Conservation (phyloP, 2,113 vertebrate species). For the Lamprotornis superbus region DNA sequence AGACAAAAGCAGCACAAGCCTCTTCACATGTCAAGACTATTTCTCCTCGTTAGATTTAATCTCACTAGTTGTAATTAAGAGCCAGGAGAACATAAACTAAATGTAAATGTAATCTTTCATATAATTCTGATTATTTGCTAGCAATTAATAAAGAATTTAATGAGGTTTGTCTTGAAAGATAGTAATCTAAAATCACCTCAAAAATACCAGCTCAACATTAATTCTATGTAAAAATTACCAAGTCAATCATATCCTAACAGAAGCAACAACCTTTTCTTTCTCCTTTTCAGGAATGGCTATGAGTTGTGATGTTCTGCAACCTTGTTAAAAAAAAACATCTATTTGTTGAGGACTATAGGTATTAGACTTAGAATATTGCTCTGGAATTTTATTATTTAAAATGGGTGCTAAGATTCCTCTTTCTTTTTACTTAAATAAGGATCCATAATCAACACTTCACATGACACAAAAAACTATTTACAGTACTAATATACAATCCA, state of each 20-base stretch:
- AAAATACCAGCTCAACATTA: not conserved
- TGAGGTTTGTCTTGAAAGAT: not conserved
- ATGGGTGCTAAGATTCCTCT: not conserved
- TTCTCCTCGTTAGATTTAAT: not conserved
- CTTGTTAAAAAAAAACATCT: accelerated
- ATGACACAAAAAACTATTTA: not conserved
- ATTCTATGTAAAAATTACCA: not conserved
- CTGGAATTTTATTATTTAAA: not conserved
- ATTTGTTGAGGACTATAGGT: not conserved
- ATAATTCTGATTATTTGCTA: not conserved
- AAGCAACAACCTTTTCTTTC: not conserved
- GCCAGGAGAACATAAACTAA: not conserved
- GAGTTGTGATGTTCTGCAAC: not conserved
- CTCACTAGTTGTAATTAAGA: not conserved
- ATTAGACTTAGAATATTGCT: not conserved
- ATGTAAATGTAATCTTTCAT: not conserved
- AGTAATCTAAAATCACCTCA: not conserved
- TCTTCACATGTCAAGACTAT: not conserved
- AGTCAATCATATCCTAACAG: not conserved
- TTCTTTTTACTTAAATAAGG: not conserved
- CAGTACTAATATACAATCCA: not conserved
- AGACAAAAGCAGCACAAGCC: not conserved
- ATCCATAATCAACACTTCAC: not conserved
- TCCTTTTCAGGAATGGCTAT: not conserved
- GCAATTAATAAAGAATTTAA: not conserved